These are phyloP conservation scores for Mixornis gularis DNA, from an alignment of 2,113 vertebrate species.

Conservation along the genomic window DNA sequence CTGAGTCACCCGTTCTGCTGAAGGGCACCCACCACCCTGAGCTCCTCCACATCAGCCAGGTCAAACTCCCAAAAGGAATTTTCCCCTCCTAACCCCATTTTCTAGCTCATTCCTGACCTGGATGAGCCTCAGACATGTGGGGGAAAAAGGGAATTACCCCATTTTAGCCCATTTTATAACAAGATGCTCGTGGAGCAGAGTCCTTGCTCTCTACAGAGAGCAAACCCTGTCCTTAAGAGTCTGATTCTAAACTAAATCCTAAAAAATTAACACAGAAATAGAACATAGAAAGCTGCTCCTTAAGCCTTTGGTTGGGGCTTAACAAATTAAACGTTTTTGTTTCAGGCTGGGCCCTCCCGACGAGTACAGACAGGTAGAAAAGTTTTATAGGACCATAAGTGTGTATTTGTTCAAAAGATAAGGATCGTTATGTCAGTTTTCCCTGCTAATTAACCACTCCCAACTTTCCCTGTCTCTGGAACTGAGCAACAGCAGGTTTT, in stretches of 20 bases:
- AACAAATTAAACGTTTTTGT: fast-evolving
- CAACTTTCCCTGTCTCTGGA: background rate
- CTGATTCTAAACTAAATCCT: background rate
- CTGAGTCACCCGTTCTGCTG: background rate
- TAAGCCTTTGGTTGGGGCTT: background rate
- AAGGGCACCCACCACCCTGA: background rate
- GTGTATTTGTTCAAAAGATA: background rate
- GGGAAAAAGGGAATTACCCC: background rate
- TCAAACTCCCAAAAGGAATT: background rate
- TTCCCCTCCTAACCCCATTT: background rate
- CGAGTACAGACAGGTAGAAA: fast-evolving
- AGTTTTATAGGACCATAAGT: fast-evolving
- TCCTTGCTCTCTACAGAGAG: background rate
- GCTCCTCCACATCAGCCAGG: background rate
- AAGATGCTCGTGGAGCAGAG: background rate
- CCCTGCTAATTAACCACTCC: background rate
- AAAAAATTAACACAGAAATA: background rate
- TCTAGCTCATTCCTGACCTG: background rate
- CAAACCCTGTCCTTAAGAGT: background rate
- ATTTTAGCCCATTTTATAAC: background rate
- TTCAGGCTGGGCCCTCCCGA: background rate
- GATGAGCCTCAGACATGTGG: fast-evolving
- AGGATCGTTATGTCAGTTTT: background rate
- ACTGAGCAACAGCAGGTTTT: background rate
- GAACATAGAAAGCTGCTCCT: fast-evolving